Base-by-base conservation (phyloP, 92 coral and sea anemone species). In the Blastomussa wellsi region DNA sequence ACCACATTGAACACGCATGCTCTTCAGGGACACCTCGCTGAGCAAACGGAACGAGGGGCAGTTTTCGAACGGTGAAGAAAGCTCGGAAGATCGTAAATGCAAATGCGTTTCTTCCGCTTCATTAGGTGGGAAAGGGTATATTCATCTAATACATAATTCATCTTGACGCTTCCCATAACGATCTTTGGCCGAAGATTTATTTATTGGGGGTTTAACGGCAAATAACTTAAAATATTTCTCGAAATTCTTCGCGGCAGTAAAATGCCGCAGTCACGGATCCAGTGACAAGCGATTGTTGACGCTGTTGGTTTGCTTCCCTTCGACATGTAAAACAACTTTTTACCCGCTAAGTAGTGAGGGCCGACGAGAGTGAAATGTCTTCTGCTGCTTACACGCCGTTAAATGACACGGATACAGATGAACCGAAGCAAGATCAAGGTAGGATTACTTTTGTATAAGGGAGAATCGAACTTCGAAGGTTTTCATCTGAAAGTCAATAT, bases 361-460 rank as follows among this genome's bases (percentile, higher is more conserved):
- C 41, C 47, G 39, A 31, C 33, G 19, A 37, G n/a, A 51, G 49
- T 71, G 87, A 84, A 79, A 91, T 91, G 94, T 91, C 94, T n/a
- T 39, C 91, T n/a, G 67, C 94, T 48, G 84, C 35, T 4, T 91
- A 91, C 71, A 68, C 89, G 38, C 94, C 94, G 76, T 85, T 91
- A 75, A 85, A 88, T 71, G 94, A 87, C 47, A 87, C 83, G 55
- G 90, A 91, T 72, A 84, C 90, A 8, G 94, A 91, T 9, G 94
- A 91, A 76, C 74, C 74, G 4, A 88, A 89, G 17, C 78, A 74
- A 13, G 24, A 55, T 38, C 76, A 85, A 88, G 92, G 93, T 89
- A 78, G 22, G 22, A 57, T 10, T 5, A 1, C 19, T 70, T 36
- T 33, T 28, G 14, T 35, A 17, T 9, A 4, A 29, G 75, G 75